These are phyloP conservation scores for Aproaerema taeniolella DNA, from an alignment of 2,888 invertebrate species.

Conservation along the genomic window DNA sequence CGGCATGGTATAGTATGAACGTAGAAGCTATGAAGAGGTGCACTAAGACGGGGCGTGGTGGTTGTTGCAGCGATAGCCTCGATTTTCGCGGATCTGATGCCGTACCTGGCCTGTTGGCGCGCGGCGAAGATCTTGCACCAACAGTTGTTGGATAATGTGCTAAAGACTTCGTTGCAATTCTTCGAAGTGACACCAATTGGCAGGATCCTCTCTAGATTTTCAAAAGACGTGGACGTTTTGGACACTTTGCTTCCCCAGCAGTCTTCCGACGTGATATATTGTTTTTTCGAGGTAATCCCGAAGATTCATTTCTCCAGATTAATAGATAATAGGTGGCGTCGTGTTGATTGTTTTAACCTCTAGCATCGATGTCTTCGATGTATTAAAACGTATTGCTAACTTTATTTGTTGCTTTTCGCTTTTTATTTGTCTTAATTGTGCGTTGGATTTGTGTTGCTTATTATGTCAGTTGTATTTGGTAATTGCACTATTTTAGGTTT, in stretches of 20 bases:
- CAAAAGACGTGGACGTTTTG: constrained; percentile 85
- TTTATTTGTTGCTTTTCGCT: constrained; percentile 3
- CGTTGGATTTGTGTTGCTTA: constrained; percentile 20
- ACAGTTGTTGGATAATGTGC: constrained; percentile 77
- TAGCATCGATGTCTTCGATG: too few species aligned
- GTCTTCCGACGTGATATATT: constrained; percentile 82
- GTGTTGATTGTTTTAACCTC: too few species aligned
- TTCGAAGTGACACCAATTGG: constrained; percentile 89
- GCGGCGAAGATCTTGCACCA: constrained; percentile 81
- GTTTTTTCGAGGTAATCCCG: constrained; percentile 82
- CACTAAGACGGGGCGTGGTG: constrained; percentile 23
- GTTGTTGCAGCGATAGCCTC: constrained; percentile 83
- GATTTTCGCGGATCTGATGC: constrained; percentile 81
- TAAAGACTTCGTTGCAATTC: constrained; percentile 84
- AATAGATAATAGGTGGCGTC: too few species aligned
- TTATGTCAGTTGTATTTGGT: too few species aligned
- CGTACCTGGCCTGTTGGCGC: constrained; percentile 82
- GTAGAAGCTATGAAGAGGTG: neutral
- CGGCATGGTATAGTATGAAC: too few species aligned
- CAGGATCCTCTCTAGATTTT: constrained; percentile 84
- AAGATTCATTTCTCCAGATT: constrained; percentile 5
- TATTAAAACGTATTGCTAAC: neutral
- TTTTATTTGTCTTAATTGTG: constrained; percentile 9
- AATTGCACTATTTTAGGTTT: too few species aligned
- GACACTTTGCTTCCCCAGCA: constrained; percentile 82